phyloP scores from a whole-genome alignment of 1,140 invertebrate genomes.

The Bombus vancouverensis region DNA sequence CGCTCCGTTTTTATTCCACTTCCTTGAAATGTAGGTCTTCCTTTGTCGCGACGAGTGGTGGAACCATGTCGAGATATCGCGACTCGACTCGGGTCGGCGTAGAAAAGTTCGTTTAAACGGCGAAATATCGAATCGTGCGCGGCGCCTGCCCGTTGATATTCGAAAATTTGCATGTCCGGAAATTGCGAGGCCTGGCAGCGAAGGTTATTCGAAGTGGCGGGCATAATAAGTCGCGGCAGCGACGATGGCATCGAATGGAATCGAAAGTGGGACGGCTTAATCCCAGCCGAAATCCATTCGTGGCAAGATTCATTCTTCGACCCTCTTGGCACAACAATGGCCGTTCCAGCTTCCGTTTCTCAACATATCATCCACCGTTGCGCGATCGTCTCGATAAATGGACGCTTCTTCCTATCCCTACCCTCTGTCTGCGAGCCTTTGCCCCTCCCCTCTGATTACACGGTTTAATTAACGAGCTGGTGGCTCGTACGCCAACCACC shows the following conservation, averaged over 20 bases:
- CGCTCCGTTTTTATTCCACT: constrained; percentile 13
- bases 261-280: constrained; percentile 67
- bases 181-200: constrained; percentile 45
- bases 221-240: constrained; percentile 59
- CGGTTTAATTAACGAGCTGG: constrained; percentile 44
- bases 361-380: constrained; percentile 43
- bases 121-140: neutral
- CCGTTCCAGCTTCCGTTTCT: constrained; percentile 49
- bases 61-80: neutral
- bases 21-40: constrained; percentile 12
- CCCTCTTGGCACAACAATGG: constrained; percentile 63
- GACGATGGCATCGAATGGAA: constrained; percentile 55
- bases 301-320: constrained; percentile 65
- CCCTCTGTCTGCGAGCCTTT: neutral
- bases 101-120: neutral
- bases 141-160: constrained; percentile 30
- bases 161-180: constrained; percentile 53
- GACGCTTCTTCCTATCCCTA: neutral
- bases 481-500: neutral
- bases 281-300: constrained; percentile 62
- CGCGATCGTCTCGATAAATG: constrained; percentile 51
- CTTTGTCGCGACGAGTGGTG: neutral
- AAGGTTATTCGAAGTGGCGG: constrained; percentile 41
- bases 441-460: neutral
- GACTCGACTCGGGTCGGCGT: neutral